Percentiles rank a stretch among this genome's conserved stretches.
Evolutionary conservation across 2,113 vertebrate species (phyloP).

Genomic region (Mus spicilegus): DNA sequence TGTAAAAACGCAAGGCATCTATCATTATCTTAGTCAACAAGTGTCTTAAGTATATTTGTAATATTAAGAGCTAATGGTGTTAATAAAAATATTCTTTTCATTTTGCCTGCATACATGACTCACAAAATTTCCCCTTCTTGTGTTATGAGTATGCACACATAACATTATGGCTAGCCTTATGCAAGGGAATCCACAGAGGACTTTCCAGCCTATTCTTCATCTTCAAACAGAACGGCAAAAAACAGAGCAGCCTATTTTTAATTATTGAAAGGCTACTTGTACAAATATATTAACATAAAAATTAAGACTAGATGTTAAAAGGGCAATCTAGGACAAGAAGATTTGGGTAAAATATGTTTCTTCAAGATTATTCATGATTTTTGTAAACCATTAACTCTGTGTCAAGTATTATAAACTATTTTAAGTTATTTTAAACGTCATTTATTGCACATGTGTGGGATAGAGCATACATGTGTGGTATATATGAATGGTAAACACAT

Average conservation of each 20-base stretch:
- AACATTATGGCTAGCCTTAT: neutral
- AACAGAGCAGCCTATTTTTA: neutral
- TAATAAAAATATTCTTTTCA: constrained; percentile 35
- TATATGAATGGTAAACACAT: neutral
- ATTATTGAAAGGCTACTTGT: constrained; percentile 5
- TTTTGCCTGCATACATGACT: neutral
- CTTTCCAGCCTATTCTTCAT: constrained; percentile 52
- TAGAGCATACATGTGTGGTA: neutral
- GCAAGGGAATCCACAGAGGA: neutral
- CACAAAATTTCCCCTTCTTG: neutral
- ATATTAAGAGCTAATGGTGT: neutral
- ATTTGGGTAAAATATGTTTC: constrained; percentile 38
- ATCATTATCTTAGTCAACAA: neutral
- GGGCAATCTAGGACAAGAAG: neutral
- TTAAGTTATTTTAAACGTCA: neutral
- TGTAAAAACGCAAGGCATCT: neutral
- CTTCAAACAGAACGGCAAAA: neutral
- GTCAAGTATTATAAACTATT: neutral
- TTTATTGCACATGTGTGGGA: neutral
- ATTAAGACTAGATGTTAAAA: neutral
- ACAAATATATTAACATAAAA: neutral
- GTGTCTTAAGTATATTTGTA: neutral
- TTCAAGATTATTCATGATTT: constrained; percentile 2
- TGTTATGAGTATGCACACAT: neutral
- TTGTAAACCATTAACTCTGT: neutral